A percentile compares a stretch with the other conserved stretches of the same genome.
phyloP scores from a whole-genome alignment of 2,888 invertebrate species.

The Portevinia maculata region DNA sequence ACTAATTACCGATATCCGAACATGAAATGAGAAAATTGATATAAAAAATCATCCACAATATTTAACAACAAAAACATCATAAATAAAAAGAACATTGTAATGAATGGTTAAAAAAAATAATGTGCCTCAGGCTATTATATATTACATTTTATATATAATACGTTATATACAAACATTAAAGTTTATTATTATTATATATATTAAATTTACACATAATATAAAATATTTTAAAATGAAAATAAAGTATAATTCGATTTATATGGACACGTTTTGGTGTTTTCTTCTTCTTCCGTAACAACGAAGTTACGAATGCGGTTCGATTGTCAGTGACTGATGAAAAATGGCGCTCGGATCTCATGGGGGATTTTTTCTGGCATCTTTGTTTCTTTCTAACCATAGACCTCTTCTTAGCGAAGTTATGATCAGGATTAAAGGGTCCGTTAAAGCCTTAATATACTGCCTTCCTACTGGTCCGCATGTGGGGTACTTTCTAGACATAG shows the following conservation, averaged over 20 bases:
- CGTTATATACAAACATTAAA: constrained; percentile 72
- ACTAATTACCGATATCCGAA: constrained; percentile 35
- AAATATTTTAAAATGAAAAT: constrained; percentile 71
- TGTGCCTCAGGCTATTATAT: constrained; percentile 74
- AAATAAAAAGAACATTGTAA: constrained; percentile 30
- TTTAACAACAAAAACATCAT: constrained; percentile 38
- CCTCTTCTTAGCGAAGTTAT: too few relatives aligned
- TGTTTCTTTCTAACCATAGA: too few relatives aligned
- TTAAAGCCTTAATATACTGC: too few relatives aligned
- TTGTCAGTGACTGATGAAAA: too few relatives aligned
- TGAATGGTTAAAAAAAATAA: constrained; percentile 61
- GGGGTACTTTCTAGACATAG: too few relatives aligned
- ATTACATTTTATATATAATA: constrained; percentile 71
- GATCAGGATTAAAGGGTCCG: too few relatives aligned
- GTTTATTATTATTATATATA: constrained; percentile 69
- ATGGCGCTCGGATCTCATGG: too few relatives aligned
- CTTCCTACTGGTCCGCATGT: too few relatives aligned
- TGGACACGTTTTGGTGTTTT: constrained; percentile 15
- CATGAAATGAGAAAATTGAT: constrained; percentile 1
- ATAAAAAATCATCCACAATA: not conserved
- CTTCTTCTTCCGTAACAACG: not conserved
- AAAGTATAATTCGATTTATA: constrained; percentile 69
- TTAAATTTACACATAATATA: constrained; percentile 71
- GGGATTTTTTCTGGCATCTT: too few relatives aligned
- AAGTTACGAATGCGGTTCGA: too few relatives aligned